These are phyloP conservation scores for Ennomos fuscantarius DNA, from an alignment of 2,888 invertebrate genomes.

Conservation along the genomic window DNA sequence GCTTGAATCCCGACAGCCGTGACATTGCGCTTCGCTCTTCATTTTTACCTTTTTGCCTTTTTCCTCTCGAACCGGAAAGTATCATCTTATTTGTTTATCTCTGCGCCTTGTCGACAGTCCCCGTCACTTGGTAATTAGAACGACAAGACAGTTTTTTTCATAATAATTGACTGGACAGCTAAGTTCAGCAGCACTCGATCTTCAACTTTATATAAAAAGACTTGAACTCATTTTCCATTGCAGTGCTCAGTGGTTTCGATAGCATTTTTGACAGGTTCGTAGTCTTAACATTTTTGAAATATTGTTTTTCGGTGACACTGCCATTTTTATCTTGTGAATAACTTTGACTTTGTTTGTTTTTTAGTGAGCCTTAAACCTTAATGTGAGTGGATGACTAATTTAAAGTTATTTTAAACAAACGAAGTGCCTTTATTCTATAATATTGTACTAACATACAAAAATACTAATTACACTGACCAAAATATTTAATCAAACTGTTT, in stretches of 20 bases:
- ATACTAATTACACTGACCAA: no score
- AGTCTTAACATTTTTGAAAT: slow-evolving; percentile 65
- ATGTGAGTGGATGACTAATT: slow-evolving; percentile 14
- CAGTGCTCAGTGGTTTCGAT: slow-evolving; percentile 32
- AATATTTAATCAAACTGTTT: no score
- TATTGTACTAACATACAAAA: no score
- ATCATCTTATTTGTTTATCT: slow-evolving; percentile 82
- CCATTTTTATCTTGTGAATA: slow-evolving; percentile 65
- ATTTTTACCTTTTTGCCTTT: slow-evolving; percentile 27
- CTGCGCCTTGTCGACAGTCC: slow-evolving; percentile 68
- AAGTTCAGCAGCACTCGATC: slow-evolving; percentile 17
- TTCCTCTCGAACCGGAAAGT: slow-evolving; percentile 62
- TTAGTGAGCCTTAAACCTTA: slow-evolving; percentile 23
- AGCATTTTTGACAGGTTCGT: slow-evolving; percentile 49
- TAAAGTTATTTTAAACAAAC: neutral
- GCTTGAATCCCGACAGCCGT: slow-evolving; percentile 28
- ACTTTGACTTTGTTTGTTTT: slow-evolving; percentile 46
- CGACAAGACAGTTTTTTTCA: slow-evolving; percentile 74
- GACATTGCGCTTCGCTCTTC: slow-evolving; percentile 31
- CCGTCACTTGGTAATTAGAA: slow-evolving; percentile 78
- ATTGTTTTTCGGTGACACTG: slow-evolving; percentile 74
- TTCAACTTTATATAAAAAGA: slow-evolving; percentile 27
- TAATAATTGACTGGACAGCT: slow-evolving; percentile 72
- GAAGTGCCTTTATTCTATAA: no score
- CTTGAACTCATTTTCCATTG: slow-evolving; percentile 34